Evolutionary conservation across 2,888 invertebrate genomes (phyloP), one percentile per base, ranked within the genome.

Genomic region (Meandrusa payeni): DNA sequence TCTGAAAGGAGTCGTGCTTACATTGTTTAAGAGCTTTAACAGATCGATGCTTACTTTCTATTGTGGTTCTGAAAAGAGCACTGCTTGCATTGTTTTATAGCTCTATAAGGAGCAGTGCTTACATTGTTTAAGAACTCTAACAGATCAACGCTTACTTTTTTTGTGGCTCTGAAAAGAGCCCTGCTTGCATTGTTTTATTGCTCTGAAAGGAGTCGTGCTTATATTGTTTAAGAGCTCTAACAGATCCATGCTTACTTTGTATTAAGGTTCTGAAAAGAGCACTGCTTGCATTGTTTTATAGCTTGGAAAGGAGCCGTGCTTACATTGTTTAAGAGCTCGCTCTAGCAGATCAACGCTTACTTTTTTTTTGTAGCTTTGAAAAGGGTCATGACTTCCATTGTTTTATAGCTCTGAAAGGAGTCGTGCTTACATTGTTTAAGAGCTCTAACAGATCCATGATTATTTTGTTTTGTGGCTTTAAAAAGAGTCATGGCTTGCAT

Each of bases 391-490:
- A n/a, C n/a, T 40, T 26, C 45, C 40, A 34, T 39, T 46, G 34
- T 43, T 42, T 31, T 11, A n/a, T 43, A 34, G 41, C 41, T 29
- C 38, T 36, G 37, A 52, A 13, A 51, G 48, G 41, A 40, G 28
- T 31, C 29, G 26, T 33, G 9, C 34, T 47, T 36, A 47, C 41
- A 34, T 7, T 11, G 26, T 6, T 38, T 19, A 5, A 5, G 36
- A 10, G 42, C 17, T 45, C 46, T 33, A 51, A 34, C 53, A 54
- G 45, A 32, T 28, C 51, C 11, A 23, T 42, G 29, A 33, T 44
- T 44, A 38, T 29, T 34, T 10, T 38, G 29, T 33, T 10, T 12
- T 10, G 6, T 49, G 28, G 51, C 46, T 41, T 38, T 41, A 27
- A 48, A 7, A 48, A 47, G 47, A 38, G 23, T 32, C 12, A 15